phyloP scores from a whole-genome alignment of 2,888 invertebrate species.

The Himalopsyche japonica region DNA sequence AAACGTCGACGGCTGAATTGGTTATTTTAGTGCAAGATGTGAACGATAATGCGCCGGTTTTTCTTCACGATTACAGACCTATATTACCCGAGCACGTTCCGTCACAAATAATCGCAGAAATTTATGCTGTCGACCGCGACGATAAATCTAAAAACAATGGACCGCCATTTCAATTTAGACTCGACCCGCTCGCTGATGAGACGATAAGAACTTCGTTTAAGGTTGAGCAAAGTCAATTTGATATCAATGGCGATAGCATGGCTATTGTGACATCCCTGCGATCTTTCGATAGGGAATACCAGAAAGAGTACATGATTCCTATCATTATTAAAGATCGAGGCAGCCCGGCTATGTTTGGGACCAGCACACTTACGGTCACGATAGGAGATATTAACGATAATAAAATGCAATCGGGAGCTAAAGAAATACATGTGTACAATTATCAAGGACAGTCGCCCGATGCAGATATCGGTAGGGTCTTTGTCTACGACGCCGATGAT shows the following conservation, averaged over 20 bases:
- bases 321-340: slow-evolving; percentile 64
- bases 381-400: slow-evolving; percentile 66
- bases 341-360: slow-evolving; percentile 56
- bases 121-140: slow-evolving; percentile 53
- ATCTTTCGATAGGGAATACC: slow-evolving; percentile 59
- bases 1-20: slow-evolving; percentile 73
- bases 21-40: slow-evolving; percentile 74
- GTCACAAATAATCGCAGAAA: slow-evolving; percentile 52
- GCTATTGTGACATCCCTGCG: slow-evolving; percentile 58
- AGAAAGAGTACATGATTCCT: slow-evolving; percentile 61
- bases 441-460: slow-evolving; percentile 55
- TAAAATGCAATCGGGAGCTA: slow-evolving; percentile 62
- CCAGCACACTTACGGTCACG: slow-evolving; percentile 59
- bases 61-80: slow-evolving; percentile 51
- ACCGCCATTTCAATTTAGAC: slow-evolving; percentile 57
- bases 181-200: slow-evolving; percentile 54
- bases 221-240: slow-evolving; percentile 57
- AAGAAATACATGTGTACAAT: slow-evolving; percentile 63
- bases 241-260: slow-evolving; percentile 59
- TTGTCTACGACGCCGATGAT: slow-evolving; percentile 64
- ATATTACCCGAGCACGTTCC: slow-evolving; percentile 57
- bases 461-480: slow-evolving; percentile 61
- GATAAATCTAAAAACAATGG: slow-evolving; percentile 54
- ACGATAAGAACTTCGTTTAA: slow-evolving; percentile 56
- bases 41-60: slow-evolving; percentile 54